phyloP scores from a whole-genome alignment of 2,113 vertebrate species.

The Pardalotus punctatus region DNA sequence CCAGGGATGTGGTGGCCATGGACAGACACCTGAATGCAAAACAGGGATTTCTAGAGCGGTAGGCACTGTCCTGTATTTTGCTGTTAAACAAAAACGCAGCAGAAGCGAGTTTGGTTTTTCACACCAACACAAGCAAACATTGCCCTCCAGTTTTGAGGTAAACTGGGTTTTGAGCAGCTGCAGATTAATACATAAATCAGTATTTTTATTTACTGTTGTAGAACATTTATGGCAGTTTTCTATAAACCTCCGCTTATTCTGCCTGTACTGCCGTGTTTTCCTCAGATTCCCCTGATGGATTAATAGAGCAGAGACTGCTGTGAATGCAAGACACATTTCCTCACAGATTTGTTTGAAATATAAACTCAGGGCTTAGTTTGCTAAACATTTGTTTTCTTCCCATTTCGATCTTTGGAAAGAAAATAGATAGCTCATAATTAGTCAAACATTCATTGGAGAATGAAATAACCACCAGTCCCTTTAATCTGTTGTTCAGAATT shows the following conservation, averaged over 20 bases:
- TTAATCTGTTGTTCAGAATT: slow-evolving; percentile 62
- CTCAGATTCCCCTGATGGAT: neutral
- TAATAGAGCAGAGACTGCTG: neutral
- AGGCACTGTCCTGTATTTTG: neutral
- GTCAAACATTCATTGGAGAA: slow-evolving; percentile 31
- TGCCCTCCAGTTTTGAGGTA: rapidly evolving
- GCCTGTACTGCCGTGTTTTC: neutral
- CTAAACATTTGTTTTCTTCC: slow-evolving; percentile 32
- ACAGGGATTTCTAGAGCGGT: neutral
- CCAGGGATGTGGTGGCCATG: neutral
- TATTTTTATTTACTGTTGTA: neutral
- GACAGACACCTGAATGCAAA: neutral
- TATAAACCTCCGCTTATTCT: neutral
- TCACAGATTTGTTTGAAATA: slow-evolving; percentile 4
- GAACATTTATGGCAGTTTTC: neutral
- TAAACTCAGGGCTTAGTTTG: neutral
- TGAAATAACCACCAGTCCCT: slow-evolving; percentile 61
- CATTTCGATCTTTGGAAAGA: slow-evolving; percentile 25
- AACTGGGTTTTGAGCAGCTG: neutral
- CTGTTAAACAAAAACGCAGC: neutral
- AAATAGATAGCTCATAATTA: slow-evolving; percentile 58
- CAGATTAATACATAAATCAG: neutral
- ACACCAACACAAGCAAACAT: neutral
- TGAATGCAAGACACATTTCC: neutral
- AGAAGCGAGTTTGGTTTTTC: neutral